Base-by-base conservation (phyloP, 2,113 vertebrate genomes). In the Pollachius pollachius region DNA sequence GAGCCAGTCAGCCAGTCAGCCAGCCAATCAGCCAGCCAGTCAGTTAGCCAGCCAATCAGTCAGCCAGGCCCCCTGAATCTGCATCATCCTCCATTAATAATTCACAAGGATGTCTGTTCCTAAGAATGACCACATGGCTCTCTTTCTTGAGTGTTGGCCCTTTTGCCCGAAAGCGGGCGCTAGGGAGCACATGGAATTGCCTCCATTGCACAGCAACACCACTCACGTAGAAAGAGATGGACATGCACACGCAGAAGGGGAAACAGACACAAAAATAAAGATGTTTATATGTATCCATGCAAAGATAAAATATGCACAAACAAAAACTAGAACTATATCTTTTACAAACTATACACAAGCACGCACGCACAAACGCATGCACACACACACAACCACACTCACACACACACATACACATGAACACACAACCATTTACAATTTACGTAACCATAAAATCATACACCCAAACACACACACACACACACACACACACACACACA, bases 41-140 rank as follows among this genome's bases (percentile, higher is more conserved):
- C 83, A 68, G 68, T 23, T 23, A 23, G 21, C 72, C 76, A 80
- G 81, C 80, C 81, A 79, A 6, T 82, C 76, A 73, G 23, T 83
- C 77, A 78, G 81, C 76, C 83, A 68, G 68, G 54, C 72, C 73
- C 72, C 89, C 76, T 30, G 41, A 8, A 86, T 87, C 77, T 81
- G 79, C 74, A 80, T 83, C 76, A 84, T 71, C 76, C 78, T 63
- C 56, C 85, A 80, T 88, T 76, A 67, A 84, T 86, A 79, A 88
- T 91, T 83, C 83, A 78, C 74, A 75, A 70, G 71, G 57, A 67
- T 74, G 79, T 18, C 79, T 84, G 84, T 66, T 25, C 62, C 75
- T 37, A 34, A 75, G 72, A 72, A 34, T 15, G 65, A 65, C 34
- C n/a, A 34, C 78, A 70, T 69, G 54, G 75, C 66, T 70, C 64